These are phyloP conservation scores for Acipenser ruthenus DNA, from an alignment of 2,797 vertebrate species.

Conservation along the genomic window DNA sequence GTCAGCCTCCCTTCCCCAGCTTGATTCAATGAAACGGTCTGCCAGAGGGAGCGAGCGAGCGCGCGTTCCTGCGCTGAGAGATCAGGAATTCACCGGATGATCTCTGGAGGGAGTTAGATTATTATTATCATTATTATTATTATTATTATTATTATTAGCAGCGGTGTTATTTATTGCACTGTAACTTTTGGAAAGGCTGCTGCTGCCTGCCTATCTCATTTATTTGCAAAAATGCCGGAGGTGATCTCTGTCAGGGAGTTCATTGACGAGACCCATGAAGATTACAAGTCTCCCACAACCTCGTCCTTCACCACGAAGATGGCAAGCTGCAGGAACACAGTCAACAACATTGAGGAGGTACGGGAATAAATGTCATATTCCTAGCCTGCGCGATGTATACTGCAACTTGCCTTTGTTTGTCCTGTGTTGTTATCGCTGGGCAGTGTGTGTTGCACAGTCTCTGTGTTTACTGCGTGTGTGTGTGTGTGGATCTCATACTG, in stretches of 20 bases:
- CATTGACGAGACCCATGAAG: constrained; percentile 42
- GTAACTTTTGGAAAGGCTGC: constrained; percentile 14
- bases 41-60: constrained; percentile 11
- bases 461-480: too few species aligned
- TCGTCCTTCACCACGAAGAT: constrained; percentile 42
- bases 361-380: not conserved
- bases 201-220: not conserved
- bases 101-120: not conserved
- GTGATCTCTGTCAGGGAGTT: constrained; percentile 47
- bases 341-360: constrained; percentile 43
- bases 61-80: constrained; percentile 1
- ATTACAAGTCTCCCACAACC: constrained; percentile 49
- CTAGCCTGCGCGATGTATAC: too few species aligned
- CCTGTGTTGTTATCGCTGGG: too few species aligned
- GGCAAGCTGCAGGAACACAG: constrained; percentile 42
- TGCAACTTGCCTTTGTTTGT: too few species aligned
- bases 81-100: too few species aligned
- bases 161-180: not conserved
- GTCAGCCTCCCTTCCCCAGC: constrained; percentile 13
- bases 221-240: constrained; percentile 32
- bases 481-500: too few species aligned
- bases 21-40: constrained; percentile 17
- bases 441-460: too few species aligned
- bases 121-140: too few species aligned
- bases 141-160: too few species aligned